Percentiles rank a stretch among this genome's conserved stretches.
Conservation (phyloP, 2,888 invertebrate genomes). For the Drosophila aldrichi region DNA sequence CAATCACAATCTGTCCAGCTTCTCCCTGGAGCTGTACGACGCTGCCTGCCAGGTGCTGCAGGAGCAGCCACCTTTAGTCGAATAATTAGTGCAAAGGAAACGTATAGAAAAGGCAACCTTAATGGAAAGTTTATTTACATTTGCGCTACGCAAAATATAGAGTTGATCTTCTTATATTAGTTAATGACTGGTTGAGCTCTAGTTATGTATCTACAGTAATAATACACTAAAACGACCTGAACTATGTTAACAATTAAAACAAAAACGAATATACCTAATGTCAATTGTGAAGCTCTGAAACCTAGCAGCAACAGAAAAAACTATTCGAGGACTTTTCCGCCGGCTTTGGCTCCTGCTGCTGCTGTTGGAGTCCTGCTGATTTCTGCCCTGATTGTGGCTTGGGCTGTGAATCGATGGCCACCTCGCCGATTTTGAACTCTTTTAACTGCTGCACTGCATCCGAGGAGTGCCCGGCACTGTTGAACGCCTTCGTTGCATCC, state of each 20-base stretch:
- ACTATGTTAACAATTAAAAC: conserved; percentile 45
- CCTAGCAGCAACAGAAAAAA: conserved; percentile 48
- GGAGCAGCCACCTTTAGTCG: conserved; percentile 25
- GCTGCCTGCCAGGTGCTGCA: conserved; percentile 83
- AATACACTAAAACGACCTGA: conserved; percentile 54
- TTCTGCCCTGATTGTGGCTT: conserved; percentile 8
- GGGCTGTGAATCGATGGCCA: conserved; percentile 82
- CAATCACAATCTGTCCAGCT: conserved; percentile 84
- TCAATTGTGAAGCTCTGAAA: neutral
- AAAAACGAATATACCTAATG: neutral
- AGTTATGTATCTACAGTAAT: conserved; percentile 46
- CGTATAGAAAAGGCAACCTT: neutral
- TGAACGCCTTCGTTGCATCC: conserved; percentile 89
- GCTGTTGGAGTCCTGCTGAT: neutral
- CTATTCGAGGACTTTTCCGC: conserved; percentile 32
- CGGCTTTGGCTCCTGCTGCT: neutral
- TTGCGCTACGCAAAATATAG: conserved; percentile 47
- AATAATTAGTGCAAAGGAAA: conserved; percentile 48
- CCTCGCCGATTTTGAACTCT: conserved; percentile 89
- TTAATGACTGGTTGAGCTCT: conserved; percentile 37
- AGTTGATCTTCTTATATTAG: conserved; percentile 52
- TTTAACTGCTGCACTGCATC: conserved; percentile 88
- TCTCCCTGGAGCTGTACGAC: conserved; percentile 86
- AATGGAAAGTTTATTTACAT: conserved; percentile 34
- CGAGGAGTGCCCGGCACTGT: conserved; percentile 89